Evolutionary conservation across 2,888 invertebrate genomes (phyloP), one percentile per base, ranked within the genome.

Genomic region (Diogma glabrata): DNA sequence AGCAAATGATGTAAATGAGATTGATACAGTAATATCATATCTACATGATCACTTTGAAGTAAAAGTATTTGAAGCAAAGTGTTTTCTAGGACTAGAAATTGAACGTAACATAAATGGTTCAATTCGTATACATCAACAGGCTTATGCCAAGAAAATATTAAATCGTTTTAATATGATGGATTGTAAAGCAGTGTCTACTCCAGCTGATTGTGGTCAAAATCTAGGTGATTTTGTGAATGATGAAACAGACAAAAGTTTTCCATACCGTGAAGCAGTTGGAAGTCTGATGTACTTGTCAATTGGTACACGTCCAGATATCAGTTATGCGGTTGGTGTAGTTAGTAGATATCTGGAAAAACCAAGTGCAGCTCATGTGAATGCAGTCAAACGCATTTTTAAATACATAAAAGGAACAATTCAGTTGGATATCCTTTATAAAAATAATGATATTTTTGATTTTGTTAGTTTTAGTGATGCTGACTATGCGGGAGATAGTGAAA

Each of bases 301-400:
- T n/a, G 46, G 22, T n/a, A 51, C 51, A 26, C 26, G n/a, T n/a
- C n/a, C n/a, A n/a, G n/a, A n/a, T n/a, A n/a, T n/a, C n/a, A n/a
- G n/a, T n/a, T n/a, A n/a, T n/a, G n/a, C n/a, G n/a, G n/a, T n/a
- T n/a, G n/a, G n/a, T n/a, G n/a, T n/a, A n/a, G n/a, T n/a, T n/a
- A n/a, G n/a, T n/a, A n/a, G n/a, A n/a, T n/a, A n/a, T n/a, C n/a
- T n/a, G n/a, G n/a, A n/a, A n/a, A n/a, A n/a, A n/a, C n/a, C n/a
- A n/a, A n/a, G n/a, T n/a, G n/a, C n/a, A n/a, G n/a, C n/a, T n/a
- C n/a, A n/a, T n/a, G n/a, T n/a, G n/a, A 10, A 33, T 10, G 52
- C 56, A 4, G 50, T 54, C 16, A 58, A 57, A 20, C 36, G 55
- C 10, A 57, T 56, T 26, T 53, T 55, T 17, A 52, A 52, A 28